phyloP scores from a whole-genome alignment of 2,797 vertebrate genomes.

The Spheniscus humboldti region DNA sequence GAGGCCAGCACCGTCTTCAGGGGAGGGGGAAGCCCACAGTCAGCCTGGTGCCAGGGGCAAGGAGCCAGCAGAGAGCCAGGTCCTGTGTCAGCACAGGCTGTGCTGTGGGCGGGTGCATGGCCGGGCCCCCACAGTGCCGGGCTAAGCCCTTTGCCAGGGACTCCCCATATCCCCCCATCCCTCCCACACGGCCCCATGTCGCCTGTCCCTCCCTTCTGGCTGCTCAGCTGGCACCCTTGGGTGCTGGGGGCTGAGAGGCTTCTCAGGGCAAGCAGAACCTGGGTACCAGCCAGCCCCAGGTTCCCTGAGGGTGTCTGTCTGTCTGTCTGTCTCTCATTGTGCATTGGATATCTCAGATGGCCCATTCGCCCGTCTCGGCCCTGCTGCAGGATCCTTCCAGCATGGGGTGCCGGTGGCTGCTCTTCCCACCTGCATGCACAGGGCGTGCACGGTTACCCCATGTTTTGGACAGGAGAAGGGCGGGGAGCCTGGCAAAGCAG shows the following conservation, averaged over 20 bases:
- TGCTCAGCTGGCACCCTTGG: neutral
- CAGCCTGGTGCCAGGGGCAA: neutral
- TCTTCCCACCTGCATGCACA: neutral
- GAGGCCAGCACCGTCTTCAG: neutral
- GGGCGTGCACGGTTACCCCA: fast-evolving
- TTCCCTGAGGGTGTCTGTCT: neutral
- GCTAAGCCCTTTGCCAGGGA: neutral
- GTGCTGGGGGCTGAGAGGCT: neutral
- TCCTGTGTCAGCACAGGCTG: slow-evolving; percentile 9
- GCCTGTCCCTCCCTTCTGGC: neutral
- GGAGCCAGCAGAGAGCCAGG: neutral
- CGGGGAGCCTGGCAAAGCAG: neutral
- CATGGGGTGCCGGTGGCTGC: fast-evolving
- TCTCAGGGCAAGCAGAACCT: neutral
- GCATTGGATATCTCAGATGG: neutral
- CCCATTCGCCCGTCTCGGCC: fast-evolving
- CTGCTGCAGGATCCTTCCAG: neutral
- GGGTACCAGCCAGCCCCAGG: neutral
- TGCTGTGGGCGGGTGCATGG: neutral
- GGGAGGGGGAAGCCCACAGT: neutral
- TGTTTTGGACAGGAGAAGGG: neutral
- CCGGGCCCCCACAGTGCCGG: fast-evolving
- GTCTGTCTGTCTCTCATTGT: neutral
- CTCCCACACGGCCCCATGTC: fast-evolving
- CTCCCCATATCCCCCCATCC: neutral